Conservation (phyloP, 2,888 invertebrate genomes). For the Cepaea hortensis region DNA sequence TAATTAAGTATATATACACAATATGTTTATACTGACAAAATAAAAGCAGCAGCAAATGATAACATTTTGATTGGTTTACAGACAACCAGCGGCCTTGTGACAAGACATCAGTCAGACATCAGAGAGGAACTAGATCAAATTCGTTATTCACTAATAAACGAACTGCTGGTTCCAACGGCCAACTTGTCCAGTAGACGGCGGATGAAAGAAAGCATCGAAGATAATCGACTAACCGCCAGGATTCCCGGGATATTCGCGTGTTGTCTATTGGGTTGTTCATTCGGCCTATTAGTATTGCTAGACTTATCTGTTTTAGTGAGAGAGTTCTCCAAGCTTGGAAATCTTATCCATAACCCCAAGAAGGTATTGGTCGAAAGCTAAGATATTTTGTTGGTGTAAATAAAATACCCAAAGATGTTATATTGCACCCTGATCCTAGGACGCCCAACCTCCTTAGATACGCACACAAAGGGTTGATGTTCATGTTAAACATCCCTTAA, state of each 20-base stretch:
- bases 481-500: no score
- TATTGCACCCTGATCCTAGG: no score
- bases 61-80: not conserved
- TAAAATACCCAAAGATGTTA: no score
- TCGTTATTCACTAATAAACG: not conserved
- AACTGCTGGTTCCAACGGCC: not conserved
- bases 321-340: no score
- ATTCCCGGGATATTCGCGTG: slow-evolving; percentile 13
- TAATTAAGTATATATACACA: no score
- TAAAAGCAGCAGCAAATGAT: not conserved
- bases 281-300: not conserved
- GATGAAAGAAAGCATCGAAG: not conserved
- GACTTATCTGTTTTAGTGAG: not conserved
- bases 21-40: not conserved
- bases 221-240: not conserved
- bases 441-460: no score
- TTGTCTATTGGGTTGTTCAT: not conserved
- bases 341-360: no score
- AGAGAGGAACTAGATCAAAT: not conserved
- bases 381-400: no score
- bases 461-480: no score
- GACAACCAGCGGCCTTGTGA: not conserved
- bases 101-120: not conserved
- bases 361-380: no score
- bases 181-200: slow-evolving; percentile 4